These are phyloP conservation scores for Heptascelio sp. DNA, from an alignment of 2,888 invertebrate genomes.

Conservation along the genomic window DNA sequence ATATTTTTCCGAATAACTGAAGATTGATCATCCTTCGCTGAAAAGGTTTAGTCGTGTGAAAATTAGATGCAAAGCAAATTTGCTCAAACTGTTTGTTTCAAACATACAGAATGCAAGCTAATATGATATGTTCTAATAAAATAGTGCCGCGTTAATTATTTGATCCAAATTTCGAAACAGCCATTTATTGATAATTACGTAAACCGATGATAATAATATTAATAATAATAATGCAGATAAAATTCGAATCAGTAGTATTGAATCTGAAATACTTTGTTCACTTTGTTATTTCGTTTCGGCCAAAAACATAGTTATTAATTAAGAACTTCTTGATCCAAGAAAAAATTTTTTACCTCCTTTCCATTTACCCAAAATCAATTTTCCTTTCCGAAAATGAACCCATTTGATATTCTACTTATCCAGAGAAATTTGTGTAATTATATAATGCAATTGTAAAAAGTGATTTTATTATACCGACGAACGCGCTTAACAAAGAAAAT, in stretches of 20 bases:
- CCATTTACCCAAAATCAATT: no score
- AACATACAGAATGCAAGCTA: neutral
- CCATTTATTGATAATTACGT: constrained; percentile 31
- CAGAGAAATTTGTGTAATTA: no score
- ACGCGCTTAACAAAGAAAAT: no score
- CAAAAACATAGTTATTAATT: no score
- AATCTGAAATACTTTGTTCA: constrained; percentile 1
- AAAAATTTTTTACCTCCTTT: no score
- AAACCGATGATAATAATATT: no score
- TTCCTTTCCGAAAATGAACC: no score
- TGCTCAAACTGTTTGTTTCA: constrained; percentile 8
- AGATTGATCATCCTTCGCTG: constrained; percentile 8
- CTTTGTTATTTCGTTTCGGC: no score
- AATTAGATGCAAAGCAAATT: constrained; percentile 15
- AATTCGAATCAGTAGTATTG: neutral
- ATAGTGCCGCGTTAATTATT: constrained; percentile 15
- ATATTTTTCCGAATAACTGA: constrained; percentile 12
- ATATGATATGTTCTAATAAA: constrained; percentile 41
- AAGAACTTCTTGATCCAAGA: no score
- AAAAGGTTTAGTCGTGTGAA: constrained; percentile 46
- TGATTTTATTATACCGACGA: no score
- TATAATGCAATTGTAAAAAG: no score
- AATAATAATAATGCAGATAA: constrained; percentile 50
- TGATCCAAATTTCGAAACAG: constrained; percentile 42
- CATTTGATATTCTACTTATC: no score